phyloP scores from a whole-genome alignment of 2,113 vertebrate genomes.

The Lampris incognitus region DNA sequence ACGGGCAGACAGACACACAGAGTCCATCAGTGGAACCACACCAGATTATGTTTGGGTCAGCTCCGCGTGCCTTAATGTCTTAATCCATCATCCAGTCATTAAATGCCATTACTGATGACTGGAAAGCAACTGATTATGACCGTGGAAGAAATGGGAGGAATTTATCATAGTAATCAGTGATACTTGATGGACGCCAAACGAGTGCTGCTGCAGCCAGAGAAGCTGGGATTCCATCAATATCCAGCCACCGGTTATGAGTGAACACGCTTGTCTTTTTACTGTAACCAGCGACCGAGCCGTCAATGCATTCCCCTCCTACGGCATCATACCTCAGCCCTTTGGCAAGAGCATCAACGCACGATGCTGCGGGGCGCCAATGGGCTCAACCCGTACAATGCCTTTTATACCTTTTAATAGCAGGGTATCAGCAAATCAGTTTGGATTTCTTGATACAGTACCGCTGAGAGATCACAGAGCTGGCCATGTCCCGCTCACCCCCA shows the following conservation, averaged over 20 bases:
- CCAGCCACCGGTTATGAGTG: background rate
- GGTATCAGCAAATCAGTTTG: too few relatives aligned
- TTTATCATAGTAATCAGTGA: conserved; percentile 27
- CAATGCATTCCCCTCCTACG: too few relatives aligned
- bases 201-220: background rate
- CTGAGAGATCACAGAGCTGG: conserved; percentile 26
- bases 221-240: conserved; percentile 6
- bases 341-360: too few relatives aligned
- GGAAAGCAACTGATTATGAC: conserved; percentile 59
- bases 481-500: conserved; percentile 15
- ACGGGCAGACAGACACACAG: conserved; percentile 40
- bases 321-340: too few relatives aligned
- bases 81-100: conserved; percentile 60
- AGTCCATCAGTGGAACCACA: conserved; percentile 20
- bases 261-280: conserved; percentile 8
- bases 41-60: conserved; percentile 5
- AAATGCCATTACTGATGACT: conserved; percentile 43
- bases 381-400: too few relatives aligned
- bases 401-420: too few relatives aligned
- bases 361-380: too few relatives aligned
- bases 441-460: conserved; percentile 14
- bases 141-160: conserved; percentile 24
- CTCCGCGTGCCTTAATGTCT: conserved; percentile 59
- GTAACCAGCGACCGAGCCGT: conserved; percentile 7
- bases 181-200: background rate